Evolutionary conservation across 1,140 invertebrate genomes (phyloP), one percentile per base, ranked within the genome.

Genomic region (Halictus rubicundus): DNA sequence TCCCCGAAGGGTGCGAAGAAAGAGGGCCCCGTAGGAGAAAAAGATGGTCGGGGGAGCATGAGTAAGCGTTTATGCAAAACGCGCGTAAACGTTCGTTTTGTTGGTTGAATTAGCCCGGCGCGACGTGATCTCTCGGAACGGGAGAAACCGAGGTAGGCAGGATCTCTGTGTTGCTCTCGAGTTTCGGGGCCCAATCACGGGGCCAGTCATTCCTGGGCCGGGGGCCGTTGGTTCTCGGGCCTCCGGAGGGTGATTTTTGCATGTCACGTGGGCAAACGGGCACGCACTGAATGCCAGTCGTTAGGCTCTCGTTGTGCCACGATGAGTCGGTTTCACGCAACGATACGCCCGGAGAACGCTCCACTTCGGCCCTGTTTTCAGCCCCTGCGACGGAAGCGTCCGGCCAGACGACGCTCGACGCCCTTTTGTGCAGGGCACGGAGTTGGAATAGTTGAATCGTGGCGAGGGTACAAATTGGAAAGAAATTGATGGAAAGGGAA

Each of bases 241-340:
- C 25, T 60, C 78, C 64, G 61, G 73, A 90, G 90, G 91, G 90
- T 91, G 88, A 91, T 89, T 92, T 92, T 91, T 92, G 91, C 91
- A 91, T 92, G 90, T 92, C 91, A 92, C 91, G 90, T 91, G 91
- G 88, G 87, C 90, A 92, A 92, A 92, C 90, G 90, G 90, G 90
- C 90, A 85, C 87, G 80, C 78, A 87, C 78, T 91, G 87, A 91
- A 91, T 90, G 85, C 88, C 79, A 87, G 83, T 92, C 90, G 90
- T 92, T 91, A 91, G 87, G 78, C 85, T 68, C 85, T 91, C 88
- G 87, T 90, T 91, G 85, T 89, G 84, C 81, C 25, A 80, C 81
- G 84, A 90, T 90, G 89, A 91, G 74, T 87, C 81, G 84, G 83
- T 90, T 89, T 91, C 89, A 90, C 87, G 88, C 89, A 90, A 91